Evolutionary conservation across 1,140 invertebrate genomes (phyloP), one percentile per base, ranked within the genome.

Genomic region (Achatina immaculata): DNA sequence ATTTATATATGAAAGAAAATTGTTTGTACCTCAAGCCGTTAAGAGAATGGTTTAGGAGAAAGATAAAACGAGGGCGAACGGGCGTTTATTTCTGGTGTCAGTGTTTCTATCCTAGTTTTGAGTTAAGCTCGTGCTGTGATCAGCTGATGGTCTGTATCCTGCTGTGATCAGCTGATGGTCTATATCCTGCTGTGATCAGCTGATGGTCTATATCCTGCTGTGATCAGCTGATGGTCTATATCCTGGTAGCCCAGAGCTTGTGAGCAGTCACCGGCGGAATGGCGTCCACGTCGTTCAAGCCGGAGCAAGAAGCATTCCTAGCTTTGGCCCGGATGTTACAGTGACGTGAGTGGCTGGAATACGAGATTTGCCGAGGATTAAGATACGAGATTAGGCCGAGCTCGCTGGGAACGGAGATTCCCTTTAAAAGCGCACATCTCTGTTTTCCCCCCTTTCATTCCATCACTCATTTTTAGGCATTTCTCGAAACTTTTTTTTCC

Each of bases 331-430:
- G n/a, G 58, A 28, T 62, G 58, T 62, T n/a, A 28, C 6, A 62
- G 58, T 62, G 58, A 62, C 58, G 21, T 62, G 58, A 62, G 58
- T 62, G 58, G 58, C 55, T 58, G 14, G n/a, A n/a, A 24, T n/a
- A n/a, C 11, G 21, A 24, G 55, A 58, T 58, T 58, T 58, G 55
- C 4, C 55, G n/a, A 14, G 24, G 55, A 58, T 58, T 58, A 58
- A n/a, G 55, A 58, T 19, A 58, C n/a, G 55, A 24, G 55, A 58
- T 58, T 58, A 58, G 14, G 11, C 55, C 21, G 21, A 11, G 6
- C 24, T 14, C 11, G 4, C 11, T 24, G 9, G n/a, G 7, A 48
- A 7, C 45, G 19, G 45, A 48, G 45, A 19, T 48, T 66, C n/a
- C n/a, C 62, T 66, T 66, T 66, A n/a, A n/a, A n/a, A n/a, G n/a